Percentiles rank a stretch among this genome's conserved stretches.
phyloP scores from a whole-genome alignment of 2,113 vertebrate genomes.

The Phalacrocorax brasilianus region DNA sequence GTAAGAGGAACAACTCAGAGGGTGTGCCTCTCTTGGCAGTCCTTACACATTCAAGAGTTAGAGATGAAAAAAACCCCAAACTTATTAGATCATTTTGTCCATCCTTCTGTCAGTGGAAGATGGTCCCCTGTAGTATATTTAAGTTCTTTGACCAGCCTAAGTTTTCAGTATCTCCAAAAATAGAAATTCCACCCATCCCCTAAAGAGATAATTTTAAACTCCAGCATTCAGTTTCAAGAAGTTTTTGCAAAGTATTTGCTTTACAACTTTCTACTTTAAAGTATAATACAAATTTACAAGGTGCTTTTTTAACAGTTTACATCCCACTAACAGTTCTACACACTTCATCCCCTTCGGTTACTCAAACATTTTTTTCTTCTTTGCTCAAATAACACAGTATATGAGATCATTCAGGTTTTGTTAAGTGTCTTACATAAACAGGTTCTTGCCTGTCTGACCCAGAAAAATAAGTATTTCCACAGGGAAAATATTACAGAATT shows the following conservation, averaged over 20 bases:
- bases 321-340: background rate
- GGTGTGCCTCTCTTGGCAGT: slow-evolving; percentile 49
- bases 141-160: background rate
- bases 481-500: background rate
- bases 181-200: background rate
- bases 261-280: background rate
- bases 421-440: background rate
- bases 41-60: background rate
- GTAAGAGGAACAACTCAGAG: background rate
- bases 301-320: background rate
- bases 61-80: background rate
- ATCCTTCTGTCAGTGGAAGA: slow-evolving; percentile 6
- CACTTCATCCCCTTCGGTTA: background rate
- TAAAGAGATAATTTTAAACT: background rate
- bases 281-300: background rate
- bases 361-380: background rate
- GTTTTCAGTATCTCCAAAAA: slow-evolving; percentile 17
- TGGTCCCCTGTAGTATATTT: slow-evolving; percentile 13
- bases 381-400: background rate
- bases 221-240: background rate
- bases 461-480: slow-evolving; percentile 21
- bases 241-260: background rate
- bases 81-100: slow-evolving; percentile 56
- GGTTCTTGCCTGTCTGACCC: background rate
- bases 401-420: slow-evolving; percentile 35